Evolutionary conservation across 1,140 invertebrate species (phyloP).

Genomic region (Bombus terrestris): DNA sequence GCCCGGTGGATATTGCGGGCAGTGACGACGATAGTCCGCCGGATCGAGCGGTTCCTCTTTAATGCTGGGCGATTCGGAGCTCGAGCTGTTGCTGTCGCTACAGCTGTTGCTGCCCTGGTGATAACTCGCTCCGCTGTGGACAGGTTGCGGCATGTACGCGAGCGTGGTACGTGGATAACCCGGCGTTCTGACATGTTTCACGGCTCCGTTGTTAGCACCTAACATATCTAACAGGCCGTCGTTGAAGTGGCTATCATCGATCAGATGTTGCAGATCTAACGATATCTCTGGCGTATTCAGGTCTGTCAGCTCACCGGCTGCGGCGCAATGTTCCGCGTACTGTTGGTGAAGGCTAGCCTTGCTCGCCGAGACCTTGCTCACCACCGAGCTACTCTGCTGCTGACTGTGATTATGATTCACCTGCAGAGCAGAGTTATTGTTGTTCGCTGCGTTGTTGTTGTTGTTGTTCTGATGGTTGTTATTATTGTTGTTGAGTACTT

Average conservation of each 20-base stretch:
- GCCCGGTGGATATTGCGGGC: conserved; percentile 80
- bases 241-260: conserved; percentile 93
- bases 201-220: conserved; percentile 82
- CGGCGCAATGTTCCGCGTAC: conserved; percentile 85
- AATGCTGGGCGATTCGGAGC: conserved; percentile 87
- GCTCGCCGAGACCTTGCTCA: conserved; percentile 81
- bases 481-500: conserved; percentile 72
- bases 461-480: conserved; percentile 66
- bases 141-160: conserved; percentile 95
- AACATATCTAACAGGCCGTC: conserved; percentile 92
- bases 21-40: conserved; percentile 86
- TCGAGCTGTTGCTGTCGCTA: conserved; percentile 83
- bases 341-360: conserved; percentile 84
- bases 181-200: conserved; percentile 78
- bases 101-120: conserved; percentile 83
- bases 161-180: conserved; percentile 87
- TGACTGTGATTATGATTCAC: conserved; percentile 79
- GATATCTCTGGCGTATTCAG: conserved; percentile 94
- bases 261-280: conserved; percentile 93
- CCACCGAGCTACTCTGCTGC: conserved; percentile 72
- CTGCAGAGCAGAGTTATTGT: conserved; percentile 77
- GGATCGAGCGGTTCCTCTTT: conserved; percentile 93
- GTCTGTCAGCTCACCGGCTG: conserved; percentile 89
- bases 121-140: conserved; percentile 91
- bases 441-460: conserved; percentile 64